phyloP scores from a whole-genome alignment of 2,113 vertebrate genomes.

The Phalacrocorax carbo region DNA sequence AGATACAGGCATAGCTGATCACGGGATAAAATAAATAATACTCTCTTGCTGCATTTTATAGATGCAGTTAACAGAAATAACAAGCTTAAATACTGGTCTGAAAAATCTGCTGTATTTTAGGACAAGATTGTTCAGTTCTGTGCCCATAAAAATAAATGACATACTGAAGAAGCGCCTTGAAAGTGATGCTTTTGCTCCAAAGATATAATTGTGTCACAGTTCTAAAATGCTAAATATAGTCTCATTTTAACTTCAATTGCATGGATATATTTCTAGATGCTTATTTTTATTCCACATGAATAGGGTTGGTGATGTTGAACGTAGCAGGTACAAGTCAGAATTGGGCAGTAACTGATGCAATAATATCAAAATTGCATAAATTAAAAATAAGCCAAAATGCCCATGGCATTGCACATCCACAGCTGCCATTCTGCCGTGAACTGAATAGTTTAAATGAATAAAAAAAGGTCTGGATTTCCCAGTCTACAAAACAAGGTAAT shows the following conservation, averaged over 20 bases:
- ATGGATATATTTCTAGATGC: background rate
- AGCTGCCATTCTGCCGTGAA: background rate
- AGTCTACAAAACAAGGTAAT: background rate
- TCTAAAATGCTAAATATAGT: conserved; percentile 4
- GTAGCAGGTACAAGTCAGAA: background rate
- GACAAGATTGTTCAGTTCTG: background rate
- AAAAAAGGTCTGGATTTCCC: background rate
- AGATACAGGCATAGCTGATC: background rate
- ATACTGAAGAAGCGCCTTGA: background rate
- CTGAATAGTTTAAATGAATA: background rate
- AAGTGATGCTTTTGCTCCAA: background rate
- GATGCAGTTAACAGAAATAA: conserved; percentile 44
- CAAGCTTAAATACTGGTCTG: background rate
- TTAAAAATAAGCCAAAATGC: background rate
- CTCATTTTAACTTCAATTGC: background rate
- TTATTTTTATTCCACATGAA: conserved; percentile 1
- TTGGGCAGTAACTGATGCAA: background rate
- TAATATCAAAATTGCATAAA: background rate
- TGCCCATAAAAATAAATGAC: conserved; percentile 17
- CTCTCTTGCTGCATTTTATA: background rate
- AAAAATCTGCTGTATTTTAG: background rate
- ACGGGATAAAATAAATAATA: background rate
- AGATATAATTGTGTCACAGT: background rate
- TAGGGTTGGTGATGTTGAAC: background rate
- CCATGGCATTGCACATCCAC: background rate